phyloP scores from a whole-genome alignment of 2,888 invertebrate genomes.

The Noctua janthina region DNA sequence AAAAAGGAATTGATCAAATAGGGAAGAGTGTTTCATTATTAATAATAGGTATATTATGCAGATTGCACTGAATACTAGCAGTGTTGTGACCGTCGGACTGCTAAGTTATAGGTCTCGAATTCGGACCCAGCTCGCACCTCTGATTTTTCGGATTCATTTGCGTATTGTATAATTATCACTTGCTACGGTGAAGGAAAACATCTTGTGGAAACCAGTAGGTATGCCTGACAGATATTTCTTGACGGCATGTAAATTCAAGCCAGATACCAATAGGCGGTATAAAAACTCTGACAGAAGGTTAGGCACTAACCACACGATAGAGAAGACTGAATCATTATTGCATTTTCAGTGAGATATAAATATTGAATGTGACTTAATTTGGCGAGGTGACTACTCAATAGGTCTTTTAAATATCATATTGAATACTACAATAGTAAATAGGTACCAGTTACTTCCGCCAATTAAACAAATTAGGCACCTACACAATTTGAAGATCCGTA shows the following conservation, averaged over 20 bases:
- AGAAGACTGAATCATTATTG: background rate
- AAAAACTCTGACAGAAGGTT: too few species aligned
- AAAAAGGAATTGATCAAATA: conserved; percentile 23
- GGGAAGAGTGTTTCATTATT: conserved; percentile 7
- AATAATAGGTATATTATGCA: background rate
- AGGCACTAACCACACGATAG: too few species aligned
- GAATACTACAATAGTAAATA: background rate
- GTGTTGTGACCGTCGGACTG: too few species aligned
- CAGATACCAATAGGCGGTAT: too few species aligned
- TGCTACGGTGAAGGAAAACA: too few species aligned
- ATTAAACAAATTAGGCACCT: conserved; percentile 44
- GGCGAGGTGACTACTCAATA: background rate
- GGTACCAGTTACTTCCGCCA: conserved; percentile 32
- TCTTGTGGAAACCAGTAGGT: too few species aligned
- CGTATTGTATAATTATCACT: too few species aligned
- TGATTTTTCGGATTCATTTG: too few species aligned
- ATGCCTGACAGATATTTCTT: too few species aligned
- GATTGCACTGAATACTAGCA: background rate
- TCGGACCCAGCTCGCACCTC: background rate
- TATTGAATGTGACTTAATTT: background rate
- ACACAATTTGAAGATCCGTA: conserved; percentile 45
- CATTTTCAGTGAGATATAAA: background rate
- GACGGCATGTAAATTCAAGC: too few species aligned
- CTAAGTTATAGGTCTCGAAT: too few species aligned
- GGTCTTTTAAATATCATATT: background rate